These are phyloP conservation scores for Temnothorax rugatulus DNA, from an alignment of 2,888 invertebrate species.

Conservation along the genomic window DNA sequence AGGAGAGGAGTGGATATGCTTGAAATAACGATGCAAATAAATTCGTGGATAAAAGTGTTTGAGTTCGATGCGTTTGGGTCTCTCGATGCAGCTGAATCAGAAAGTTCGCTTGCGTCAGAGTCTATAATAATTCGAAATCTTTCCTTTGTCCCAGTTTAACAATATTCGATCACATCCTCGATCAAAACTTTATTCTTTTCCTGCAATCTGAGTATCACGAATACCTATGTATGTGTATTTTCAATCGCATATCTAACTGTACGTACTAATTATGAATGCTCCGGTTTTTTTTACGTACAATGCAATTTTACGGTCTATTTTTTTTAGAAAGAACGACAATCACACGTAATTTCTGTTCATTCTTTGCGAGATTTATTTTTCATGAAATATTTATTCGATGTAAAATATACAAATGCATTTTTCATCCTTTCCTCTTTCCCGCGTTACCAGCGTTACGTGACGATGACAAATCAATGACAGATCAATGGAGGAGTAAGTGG, in stretches of 20 bases:
- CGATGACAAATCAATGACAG: conserved; percentile 75
- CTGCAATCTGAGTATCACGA: not conserved
- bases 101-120: not conserved
- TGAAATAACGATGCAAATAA: conserved; percentile 36
- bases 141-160: not conserved
- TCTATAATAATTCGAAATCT: conserved; percentile 3
- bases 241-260: not conserved
- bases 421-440: conserved; percentile 57
- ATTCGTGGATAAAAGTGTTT: conserved; percentile 8
- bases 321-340: not conserved
- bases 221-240: not conserved
- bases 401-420: conserved; percentile 37
- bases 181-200: not conserved
- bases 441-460: conserved; percentile 59
- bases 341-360: not conserved
- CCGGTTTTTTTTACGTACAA: not conserved
- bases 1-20: conserved; percentile 59
- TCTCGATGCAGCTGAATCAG: conserved; percentile 1
- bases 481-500: conserved; percentile 60
- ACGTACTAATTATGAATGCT: not conserved
- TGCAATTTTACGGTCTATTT: not conserved
- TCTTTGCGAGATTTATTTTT: not conserved
- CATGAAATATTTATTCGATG: not conserved
- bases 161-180: not conserved
- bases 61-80: not conserved